Conservation (phyloP, 2,113 vertebrate species). For the Tetrax tetrax region DNA sequence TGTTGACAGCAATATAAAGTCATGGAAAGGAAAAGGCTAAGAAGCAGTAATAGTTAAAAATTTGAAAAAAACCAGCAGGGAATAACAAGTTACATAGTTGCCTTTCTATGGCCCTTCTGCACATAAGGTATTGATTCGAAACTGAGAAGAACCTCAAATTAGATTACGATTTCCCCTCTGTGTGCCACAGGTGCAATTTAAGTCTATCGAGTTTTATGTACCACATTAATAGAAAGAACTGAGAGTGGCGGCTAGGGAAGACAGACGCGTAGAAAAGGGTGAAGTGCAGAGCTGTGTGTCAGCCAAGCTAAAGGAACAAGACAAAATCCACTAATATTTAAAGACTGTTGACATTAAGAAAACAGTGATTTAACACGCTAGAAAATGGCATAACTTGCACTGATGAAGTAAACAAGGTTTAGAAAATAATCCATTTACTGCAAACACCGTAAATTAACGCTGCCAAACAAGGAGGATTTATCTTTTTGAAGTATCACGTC, state of each 20-base stretch:
- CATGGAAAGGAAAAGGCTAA: not conserved
- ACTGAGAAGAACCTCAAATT: not conserved
- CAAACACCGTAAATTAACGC: not conserved
- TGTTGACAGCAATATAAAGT: not conserved
- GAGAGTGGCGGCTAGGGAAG: not conserved
- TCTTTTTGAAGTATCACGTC: not conserved
- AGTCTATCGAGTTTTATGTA: not conserved
- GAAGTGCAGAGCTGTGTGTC: not conserved
- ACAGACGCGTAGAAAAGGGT: not conserved
- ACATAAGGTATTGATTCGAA: conserved; percentile 18
- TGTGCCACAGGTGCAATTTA: conserved; percentile 9
- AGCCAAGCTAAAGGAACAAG: not conserved
- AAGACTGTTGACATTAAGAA: not conserved
- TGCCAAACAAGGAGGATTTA: not conserved
- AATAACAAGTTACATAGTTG: not conserved
- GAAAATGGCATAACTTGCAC: not conserved
- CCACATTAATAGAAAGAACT: not conserved
- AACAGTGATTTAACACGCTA: not conserved
- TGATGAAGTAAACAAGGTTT: not conserved
- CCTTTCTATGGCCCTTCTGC: not conserved
- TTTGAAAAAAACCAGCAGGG: not conserved
- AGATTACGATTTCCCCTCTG: conserved; percentile 1
- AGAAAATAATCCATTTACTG: not conserved
- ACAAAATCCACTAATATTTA: not conserved
- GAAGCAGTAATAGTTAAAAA: not conserved